Conservation (phyloP, 1,140 invertebrate genomes). For the Drosophila sturtevanti region DNA sequence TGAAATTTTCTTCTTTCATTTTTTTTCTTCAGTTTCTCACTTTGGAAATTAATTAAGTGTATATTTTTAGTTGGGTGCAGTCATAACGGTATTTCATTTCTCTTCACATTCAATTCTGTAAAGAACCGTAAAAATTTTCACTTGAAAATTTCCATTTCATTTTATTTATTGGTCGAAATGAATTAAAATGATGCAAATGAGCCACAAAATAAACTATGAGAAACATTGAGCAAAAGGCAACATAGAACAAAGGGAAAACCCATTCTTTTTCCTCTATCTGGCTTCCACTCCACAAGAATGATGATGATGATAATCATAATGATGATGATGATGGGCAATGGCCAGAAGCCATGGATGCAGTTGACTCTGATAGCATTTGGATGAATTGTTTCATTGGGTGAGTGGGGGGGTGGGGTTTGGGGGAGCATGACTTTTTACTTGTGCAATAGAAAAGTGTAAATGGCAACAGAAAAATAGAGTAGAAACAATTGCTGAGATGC, state of each 20-base stretch:
- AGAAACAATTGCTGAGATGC: not conserved
- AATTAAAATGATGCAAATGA: constrained; percentile 79
- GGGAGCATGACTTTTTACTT: constrained; percentile 8
- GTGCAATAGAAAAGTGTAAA: not conserved
- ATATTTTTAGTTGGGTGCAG: constrained; percentile 17
- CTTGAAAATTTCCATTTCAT: constrained; percentile 42
- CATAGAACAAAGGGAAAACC: constrained; percentile 45
- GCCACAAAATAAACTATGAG: constrained; percentile 55
- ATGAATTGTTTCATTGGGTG: constrained; percentile 34
- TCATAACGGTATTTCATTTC: constrained; percentile 33
- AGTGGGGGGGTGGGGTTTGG: not conserved
- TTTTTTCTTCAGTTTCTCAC: constrained; percentile 16
- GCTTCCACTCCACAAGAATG: not conserved
- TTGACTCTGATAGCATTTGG: constrained; percentile 25
- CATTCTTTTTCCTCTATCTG: constrained; percentile 12
- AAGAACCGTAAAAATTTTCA: constrained; percentile 43
- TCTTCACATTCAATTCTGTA: not conserved
- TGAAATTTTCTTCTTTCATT: constrained; percentile 34
- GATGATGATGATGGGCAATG: constrained; percentile 48
- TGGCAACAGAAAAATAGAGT: not conserved
- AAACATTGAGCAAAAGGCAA: constrained; percentile 5
- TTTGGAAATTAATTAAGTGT: constrained; percentile 68
- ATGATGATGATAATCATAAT: constrained; percentile 30
- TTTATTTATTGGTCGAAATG: constrained; percentile 60
- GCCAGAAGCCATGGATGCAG: constrained; percentile 29